phyloP scores from a whole-genome alignment of 2,797 vertebrate genomes.

The Xenops minutus region DNA sequence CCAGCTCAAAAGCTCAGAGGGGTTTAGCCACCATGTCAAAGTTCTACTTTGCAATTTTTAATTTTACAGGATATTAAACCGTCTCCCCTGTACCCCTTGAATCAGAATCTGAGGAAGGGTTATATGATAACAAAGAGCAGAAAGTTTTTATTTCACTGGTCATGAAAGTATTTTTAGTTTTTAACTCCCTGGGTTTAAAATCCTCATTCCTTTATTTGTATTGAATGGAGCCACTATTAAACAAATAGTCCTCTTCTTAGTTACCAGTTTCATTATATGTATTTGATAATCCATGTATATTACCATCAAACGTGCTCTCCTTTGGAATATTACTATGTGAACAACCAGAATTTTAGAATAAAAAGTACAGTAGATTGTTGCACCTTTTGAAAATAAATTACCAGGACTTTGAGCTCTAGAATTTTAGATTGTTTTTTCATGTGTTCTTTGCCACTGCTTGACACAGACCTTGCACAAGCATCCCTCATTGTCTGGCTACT shows the following conservation, averaged over 20 bases:
- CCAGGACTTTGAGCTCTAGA: not conserved
- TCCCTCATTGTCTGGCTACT: not conserved
- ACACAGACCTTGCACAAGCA: not conserved
- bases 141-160: not conserved
- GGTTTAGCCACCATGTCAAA: not conserved
- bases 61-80: conserved; percentile 17
- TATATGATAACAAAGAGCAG: not conserved
- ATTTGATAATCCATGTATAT: not conserved
- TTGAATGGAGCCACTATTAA: not conserved
- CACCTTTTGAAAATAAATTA: not conserved
- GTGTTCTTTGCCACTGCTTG: not conserved
- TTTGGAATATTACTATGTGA: not conserved
- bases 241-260: not conserved
- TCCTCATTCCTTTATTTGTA: not conserved
- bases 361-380: not conserved
- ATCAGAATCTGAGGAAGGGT: not conserved
- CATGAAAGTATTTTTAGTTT: not conserved
- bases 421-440: not conserved
- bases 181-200: not conserved
- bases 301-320: not conserved
- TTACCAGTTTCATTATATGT: not conserved
- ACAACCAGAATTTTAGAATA: not conserved
- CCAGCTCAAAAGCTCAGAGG: not conserved
- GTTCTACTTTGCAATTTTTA: not conserved
- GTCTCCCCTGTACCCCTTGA: not conserved